Evolutionary conservation across 1,140 invertebrate genomes (phyloP), one percentile per base, ranked within the genome.

Genomic region (Brachionus paranguensis): DNA sequence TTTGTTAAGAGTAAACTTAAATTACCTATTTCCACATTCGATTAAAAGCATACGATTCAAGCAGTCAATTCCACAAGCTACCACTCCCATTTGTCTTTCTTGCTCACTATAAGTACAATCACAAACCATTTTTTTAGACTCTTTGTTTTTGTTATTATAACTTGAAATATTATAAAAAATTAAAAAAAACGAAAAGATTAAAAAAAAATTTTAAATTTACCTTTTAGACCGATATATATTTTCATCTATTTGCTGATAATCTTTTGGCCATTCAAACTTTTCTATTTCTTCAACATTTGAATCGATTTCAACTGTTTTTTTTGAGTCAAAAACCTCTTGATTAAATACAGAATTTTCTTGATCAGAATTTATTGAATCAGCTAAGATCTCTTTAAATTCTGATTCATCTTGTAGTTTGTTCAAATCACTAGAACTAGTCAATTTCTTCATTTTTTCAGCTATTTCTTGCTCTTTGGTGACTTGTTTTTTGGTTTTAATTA

Each of bases 21-120:
- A 50, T 24, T 76, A 76, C 78, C 55, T 79, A 8, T 41, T 65
- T 33, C 68, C 47, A 76, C 96, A 99, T 93, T 99, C 97, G 88
- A 99, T 98, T 93, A 98, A 95, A 5, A 99, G 92, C 88, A 98
- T 92, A 88, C 96, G 93, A 91, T 99, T 99, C 5, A 98, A 92
- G 90, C 97, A 99, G 89, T 98, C 95, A 87, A 96, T 94, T 0
- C 95, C 95, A 90, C 96, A 99, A 43, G 95, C 95, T 33, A 92
- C 89, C 88, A 95, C 93, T 1, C 94, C 95, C 84, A 93, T 90
- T 43, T 92, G 91, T 83, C 95, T 91, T 86, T 98, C 96, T 43
- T 89, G 88, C 87, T 96, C 95, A 88, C 93, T 93, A 4, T 94
- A 95, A 86, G 94, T 94, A 90, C 96, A 98, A 89, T 98, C 96